Evolutionary conservation across 2,113 vertebrate genomes (phyloP).

Genomic region (Xiphophorus couchianus): DNA sequence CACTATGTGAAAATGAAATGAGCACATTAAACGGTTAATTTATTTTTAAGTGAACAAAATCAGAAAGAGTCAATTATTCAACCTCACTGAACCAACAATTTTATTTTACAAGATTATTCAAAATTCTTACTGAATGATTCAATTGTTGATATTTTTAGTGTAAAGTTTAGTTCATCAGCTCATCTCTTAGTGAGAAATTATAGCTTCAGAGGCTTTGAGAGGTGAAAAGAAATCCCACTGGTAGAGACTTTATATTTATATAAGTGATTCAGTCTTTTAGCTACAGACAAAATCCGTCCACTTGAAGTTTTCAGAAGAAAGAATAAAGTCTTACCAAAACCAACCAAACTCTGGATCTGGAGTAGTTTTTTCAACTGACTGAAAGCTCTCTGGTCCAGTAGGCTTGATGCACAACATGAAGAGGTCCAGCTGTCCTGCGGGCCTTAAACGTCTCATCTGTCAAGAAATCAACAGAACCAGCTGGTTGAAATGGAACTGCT

Average conservation of each 20-base stretch:
- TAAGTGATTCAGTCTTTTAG: background rate
- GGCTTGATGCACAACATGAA: slow-evolving; percentile 23
- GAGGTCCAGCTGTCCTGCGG: slow-evolving; percentile 28
- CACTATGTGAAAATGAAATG: too few relatives aligned
- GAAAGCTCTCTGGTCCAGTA: slow-evolving; percentile 41
- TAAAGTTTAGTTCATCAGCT: too few relatives aligned
- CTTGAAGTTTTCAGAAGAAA: background rate
- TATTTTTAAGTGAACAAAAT: background rate
- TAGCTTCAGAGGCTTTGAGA: background rate
- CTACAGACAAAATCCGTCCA: background rate
- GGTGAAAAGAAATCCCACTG: background rate
- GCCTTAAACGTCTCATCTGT: slow-evolving; percentile 15
- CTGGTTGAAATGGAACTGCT: background rate
- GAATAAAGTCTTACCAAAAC: background rate
- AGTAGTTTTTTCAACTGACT: background rate
- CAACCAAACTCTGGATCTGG: slow-evolving; percentile 1
- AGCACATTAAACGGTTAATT: background rate
- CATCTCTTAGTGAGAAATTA: background rate
- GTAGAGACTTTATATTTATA: background rate
- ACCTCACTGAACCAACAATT: background rate
- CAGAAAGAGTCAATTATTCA: background rate
- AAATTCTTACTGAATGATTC: background rate
- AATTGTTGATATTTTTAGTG: background rate
- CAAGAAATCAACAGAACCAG: background rate
- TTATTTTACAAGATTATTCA: background rate